These are phyloP conservation scores for Calephelis perditalis DNA, from an alignment of 2,888 invertebrate species.

Conservation along the genomic window DNA sequence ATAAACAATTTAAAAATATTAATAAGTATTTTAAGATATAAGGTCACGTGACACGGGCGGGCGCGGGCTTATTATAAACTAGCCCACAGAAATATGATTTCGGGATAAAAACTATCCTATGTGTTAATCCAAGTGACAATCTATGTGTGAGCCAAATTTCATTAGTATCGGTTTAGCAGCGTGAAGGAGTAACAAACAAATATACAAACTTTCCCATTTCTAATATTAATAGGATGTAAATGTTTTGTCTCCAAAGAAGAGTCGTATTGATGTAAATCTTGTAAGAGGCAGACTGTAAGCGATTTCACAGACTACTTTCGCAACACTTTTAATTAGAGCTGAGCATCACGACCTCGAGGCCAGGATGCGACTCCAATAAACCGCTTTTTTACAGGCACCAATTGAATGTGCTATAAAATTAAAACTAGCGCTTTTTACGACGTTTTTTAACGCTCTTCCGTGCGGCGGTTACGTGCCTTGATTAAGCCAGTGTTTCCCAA, in stretches of 20 bases:
- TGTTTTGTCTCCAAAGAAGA: constrained; percentile 24
- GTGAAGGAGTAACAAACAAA: too few species aligned
- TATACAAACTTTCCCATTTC: too few species aligned
- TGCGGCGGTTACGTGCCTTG: constrained; percentile 57
- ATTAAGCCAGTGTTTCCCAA: constrained; percentile 33
- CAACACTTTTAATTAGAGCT: constrained; percentile 71
- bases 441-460: constrained; percentile 67
- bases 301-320: constrained; percentile 46
- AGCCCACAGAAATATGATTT: too few species aligned
- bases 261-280: constrained; percentile 30
- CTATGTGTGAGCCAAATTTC: too few species aligned
- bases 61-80: too few species aligned
- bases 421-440: constrained; percentile 72
- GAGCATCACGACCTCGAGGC: constrained; percentile 63
- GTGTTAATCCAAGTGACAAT: too few species aligned
- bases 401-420: constrained; percentile 73
- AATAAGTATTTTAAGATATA: too few species aligned
- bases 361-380: constrained; percentile 74
- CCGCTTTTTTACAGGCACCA: constrained; percentile 72
- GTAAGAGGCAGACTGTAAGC: constrained; percentile 44
- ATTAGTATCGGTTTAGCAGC: too few species aligned
- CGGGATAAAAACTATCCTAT: too few species aligned
- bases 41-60: too few species aligned
- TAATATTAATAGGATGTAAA: too few species aligned
- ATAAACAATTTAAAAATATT: too few species aligned